Evolutionary conservation across 2,888 invertebrate species (phyloP).

Genomic region (Dasysyrphus albostriatus): DNA sequence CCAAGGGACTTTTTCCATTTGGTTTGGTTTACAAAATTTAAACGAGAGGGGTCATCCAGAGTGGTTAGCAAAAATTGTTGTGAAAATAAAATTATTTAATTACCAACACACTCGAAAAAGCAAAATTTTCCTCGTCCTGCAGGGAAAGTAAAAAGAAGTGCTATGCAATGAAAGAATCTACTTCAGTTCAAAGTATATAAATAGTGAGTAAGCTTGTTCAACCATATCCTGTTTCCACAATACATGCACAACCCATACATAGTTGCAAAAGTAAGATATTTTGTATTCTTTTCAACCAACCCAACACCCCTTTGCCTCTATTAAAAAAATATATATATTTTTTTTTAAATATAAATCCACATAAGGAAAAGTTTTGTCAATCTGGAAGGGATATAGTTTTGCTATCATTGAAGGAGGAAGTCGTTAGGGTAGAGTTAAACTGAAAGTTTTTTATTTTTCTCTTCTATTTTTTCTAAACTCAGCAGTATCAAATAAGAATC

Average conservation of each 20-base stretch:
- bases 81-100: conserved; percentile 31
- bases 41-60: neutral
- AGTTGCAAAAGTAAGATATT: conserved; percentile 28
- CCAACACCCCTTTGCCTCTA: neutral
- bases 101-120: conserved; percentile 30
- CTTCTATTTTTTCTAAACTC: neutral
- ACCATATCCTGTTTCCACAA: neutral
- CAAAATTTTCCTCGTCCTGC: neutral
- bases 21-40: neutral
- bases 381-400: conserved; percentile 22
- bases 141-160: neutral
- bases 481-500: conserved; percentile 48
- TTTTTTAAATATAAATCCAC: no score
- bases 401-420: conserved; percentile 7
- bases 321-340: neutral
- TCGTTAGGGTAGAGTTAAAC: conserved; percentile 16
- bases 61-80: neutral
- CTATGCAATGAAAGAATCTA: conserved; percentile 26
- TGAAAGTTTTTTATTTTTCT: conserved; percentile 13
- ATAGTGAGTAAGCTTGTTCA: conserved; percentile 23
- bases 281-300: neutral
- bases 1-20: neutral
- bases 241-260: no score
- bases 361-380: conserved; percentile 26
- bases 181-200: conserved; percentile 8